phyloP scores from a whole-genome alignment of 2,888 invertebrate genomes.

The Erebia aethiops region DNA sequence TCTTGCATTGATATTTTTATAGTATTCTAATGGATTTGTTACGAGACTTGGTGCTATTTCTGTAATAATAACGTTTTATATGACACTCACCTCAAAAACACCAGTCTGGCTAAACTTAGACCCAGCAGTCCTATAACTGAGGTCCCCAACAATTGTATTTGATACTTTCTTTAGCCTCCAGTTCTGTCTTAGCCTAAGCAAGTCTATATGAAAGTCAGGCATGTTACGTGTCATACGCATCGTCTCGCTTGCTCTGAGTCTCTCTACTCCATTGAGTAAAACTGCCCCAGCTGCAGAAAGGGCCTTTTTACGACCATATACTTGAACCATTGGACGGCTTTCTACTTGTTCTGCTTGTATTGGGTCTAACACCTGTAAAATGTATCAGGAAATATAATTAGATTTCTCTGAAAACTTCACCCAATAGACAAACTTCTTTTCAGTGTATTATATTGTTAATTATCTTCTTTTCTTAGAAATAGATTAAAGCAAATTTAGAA shows the following conservation, averaged over 20 bases:
- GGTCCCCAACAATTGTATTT: slow-evolving; percentile 96
- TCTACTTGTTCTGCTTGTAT: slow-evolving; percentile 93
- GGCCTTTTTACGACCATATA: slow-evolving; percentile 96
- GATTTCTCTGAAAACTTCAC: not conserved
- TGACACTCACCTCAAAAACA: slow-evolving; percentile 90
- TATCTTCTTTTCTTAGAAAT: too few relatives aligned
- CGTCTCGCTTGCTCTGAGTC: slow-evolving; percentile 91
- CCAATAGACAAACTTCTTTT: too few relatives aligned
- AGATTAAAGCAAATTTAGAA: too few relatives aligned
- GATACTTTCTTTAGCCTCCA: slow-evolving; percentile 98
- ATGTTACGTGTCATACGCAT: slow-evolving; percentile 88
- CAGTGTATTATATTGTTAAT: too few relatives aligned
- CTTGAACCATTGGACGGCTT: slow-evolving; percentile 93
- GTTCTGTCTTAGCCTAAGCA: slow-evolving; percentile 93
- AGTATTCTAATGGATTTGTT: too few relatives aligned
- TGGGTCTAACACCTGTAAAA: slow-evolving; percentile 88
- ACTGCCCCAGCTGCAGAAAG: slow-evolving; percentile 93
- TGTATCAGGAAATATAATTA: not conserved
- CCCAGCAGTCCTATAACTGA: slow-evolving; percentile 97
- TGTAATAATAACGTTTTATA: too few relatives aligned
- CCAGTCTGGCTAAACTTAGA: slow-evolving; percentile 97
- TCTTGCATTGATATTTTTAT: too few relatives aligned
- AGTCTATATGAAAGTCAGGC: slow-evolving; percentile 96
- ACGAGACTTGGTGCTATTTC: too few relatives aligned
- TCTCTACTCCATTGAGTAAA: slow-evolving; percentile 92